Evolutionary conservation across 2,113 vertebrate species (phyloP).

Genomic region (Aspiorhynchus laticeps): DNA sequence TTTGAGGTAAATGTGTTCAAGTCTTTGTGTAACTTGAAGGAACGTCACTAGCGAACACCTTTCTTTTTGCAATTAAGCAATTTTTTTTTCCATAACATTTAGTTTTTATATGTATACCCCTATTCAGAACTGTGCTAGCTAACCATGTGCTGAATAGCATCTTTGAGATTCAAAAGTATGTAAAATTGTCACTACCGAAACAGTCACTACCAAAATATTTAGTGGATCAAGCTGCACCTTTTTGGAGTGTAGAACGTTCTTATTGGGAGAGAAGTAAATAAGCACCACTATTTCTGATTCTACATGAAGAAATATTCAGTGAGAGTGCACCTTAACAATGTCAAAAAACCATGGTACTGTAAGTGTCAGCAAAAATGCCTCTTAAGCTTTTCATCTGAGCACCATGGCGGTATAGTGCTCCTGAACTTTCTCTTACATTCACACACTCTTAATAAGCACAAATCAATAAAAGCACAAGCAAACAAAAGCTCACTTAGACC

Average conservation of each 20-base stretch:
- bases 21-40: no score
- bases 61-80: no score
- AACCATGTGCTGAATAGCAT: no score
- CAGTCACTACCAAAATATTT: no score
- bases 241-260: neutral
- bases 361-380: constrained; percentile 54
- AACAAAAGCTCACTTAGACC: constrained; percentile 54
- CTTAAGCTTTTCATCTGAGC: constrained; percentile 31
- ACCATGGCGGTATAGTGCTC: constrained; percentile 24
- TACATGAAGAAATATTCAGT: constrained; percentile 19
- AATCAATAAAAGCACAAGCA: constrained; percentile 59
- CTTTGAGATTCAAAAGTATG: no score
- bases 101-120: no score
- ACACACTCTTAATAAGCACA: constrained; percentile 51
- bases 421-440: constrained; percentile 6
- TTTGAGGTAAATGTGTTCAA: no score
- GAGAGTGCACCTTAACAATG: constrained; percentile 45
- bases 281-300: neutral
- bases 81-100: no score
- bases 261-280: neutral
- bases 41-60: no score
- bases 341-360: constrained; percentile 50
- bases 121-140: no score
- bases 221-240: neutral
- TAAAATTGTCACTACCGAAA: no score